Evolutionary conservation across 2,888 invertebrate species (phyloP).

Genomic region (Taphrorychus bicolor): DNA sequence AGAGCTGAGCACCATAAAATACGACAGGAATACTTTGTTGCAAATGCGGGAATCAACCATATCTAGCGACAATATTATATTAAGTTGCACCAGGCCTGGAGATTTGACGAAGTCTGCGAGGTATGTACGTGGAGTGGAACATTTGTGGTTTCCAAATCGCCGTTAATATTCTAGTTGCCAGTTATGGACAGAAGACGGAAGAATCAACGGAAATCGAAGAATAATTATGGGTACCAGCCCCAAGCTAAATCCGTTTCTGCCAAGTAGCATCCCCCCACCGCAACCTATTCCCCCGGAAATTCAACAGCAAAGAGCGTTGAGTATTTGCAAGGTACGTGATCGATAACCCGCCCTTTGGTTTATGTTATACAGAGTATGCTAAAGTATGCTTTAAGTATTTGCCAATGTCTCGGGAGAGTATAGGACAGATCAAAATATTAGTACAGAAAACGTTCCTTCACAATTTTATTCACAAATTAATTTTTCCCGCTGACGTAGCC

Average conservation of each 20-base stretch:
- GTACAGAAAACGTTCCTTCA: no score
- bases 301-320: constrained; percentile 80
- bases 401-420: no score
- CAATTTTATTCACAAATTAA: no score
- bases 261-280: constrained; percentile 62
- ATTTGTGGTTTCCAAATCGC: not conserved
- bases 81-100: constrained; percentile 40
- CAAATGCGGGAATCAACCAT: constrained; percentile 56
- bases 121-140: constrained; percentile 3
- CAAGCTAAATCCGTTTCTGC: constrained; percentile 55
- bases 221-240: constrained; percentile 54
- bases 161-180: constrained; percentile 41
- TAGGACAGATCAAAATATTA: no score
- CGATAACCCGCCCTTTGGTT: constrained; percentile 29
- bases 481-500: no score
- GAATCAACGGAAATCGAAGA: constrained; percentile 55
- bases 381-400: no score
- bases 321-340: constrained; percentile 86
- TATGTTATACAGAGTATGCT: not conserved
- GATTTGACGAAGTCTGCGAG: constrained; percentile 37
- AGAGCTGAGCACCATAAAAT: constrained; percentile 53
- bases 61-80: constrained; percentile 51
- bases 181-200: constrained; percentile 48
- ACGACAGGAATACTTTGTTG: constrained; percentile 57
- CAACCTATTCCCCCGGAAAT: constrained; percentile 83